Evolutionary conservation across 2,113 vertebrate species (phyloP), one percentile per base, ranked within the genome.

Genomic region (Gorsachius goisagi): DNA sequence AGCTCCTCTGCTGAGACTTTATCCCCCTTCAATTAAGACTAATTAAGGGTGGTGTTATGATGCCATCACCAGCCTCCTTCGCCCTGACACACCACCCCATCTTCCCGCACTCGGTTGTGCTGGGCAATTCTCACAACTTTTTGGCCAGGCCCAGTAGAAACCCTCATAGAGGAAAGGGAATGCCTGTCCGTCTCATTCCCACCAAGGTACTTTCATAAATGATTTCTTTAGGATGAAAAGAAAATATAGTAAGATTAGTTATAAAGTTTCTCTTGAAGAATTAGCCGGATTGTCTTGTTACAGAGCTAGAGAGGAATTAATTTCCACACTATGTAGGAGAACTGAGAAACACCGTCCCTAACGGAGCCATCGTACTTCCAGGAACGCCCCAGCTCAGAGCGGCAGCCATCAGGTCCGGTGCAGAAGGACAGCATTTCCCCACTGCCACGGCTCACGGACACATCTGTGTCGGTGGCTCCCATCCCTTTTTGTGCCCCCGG

Each of bases 81-180:
- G 0, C n/a, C n/a, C 50, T 55, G 63, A 39, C 37, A 58, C 16
- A 35, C 1, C 41, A 49, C 4, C n/a, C 52, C 24, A 8, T 2
- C 8, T 17, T 52, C 35, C 58, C 13, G 21, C 33, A 2, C 5
- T 30, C 1, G 7, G 8, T 4, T 55, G 44, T 2, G 1, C 19
- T 39, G 32, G 9, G 30, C 52, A 28, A 4, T 14, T 52, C 53
- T 37, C 55, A 62, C 26, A 69, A 53, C 4, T 15, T 33, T 59
- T 68, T 82, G 81, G 33, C 6, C 49, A 67, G 16, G 53, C 27
- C 28, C 55, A 35, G 0, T 15, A 17, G 53, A 62, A 88, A 23
- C 3, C 6, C 12, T 67, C 12, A 1, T 1, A 24, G 1, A 11
- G 24, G 35, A 90, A 69, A 58, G 20, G 24, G 21, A 68, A 17